Conservation (phyloP, 2,888 invertebrate genomes). For the Callyntrura sp. region DNA sequence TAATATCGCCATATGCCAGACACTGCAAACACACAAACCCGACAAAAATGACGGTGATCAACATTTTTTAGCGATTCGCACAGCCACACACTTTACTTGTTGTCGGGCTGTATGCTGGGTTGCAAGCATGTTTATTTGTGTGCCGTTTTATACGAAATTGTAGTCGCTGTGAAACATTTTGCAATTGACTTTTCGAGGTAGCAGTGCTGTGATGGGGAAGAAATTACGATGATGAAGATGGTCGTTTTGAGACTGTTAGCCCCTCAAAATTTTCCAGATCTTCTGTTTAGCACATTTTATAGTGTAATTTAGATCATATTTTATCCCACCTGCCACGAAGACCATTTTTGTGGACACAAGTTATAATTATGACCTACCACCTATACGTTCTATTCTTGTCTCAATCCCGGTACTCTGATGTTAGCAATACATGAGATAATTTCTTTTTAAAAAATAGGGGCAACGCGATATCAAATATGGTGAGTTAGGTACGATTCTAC, state of each 20-base stretch:
- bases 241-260: background rate
- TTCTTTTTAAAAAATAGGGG: background rate
- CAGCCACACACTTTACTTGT: background rate
- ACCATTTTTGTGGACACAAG: too few relatives aligned
- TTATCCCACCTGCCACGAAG: too few relatives aligned
- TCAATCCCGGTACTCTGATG: too few relatives aligned
- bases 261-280: background rate
- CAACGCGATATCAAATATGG: background rate
- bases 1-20: conserved; percentile 61
- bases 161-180: conserved; percentile 28
- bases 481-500: too few relatives aligned
- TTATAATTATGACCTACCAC: too few relatives aligned
- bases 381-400: too few relatives aligned
- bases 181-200: conserved; percentile 30
- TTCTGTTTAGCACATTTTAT: background rate
- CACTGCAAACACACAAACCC: conserved; percentile 12
- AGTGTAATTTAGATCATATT: too few relatives aligned
- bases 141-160: conserved; percentile 26
- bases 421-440: background rate
- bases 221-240: background rate
- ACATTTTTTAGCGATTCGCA: background rate
- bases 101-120: background rate
- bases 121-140: background rate
- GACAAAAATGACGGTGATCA: conserved; percentile 9
- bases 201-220: background rate